Evolutionary conservation across 1,140 invertebrate genomes (phyloP).

Genomic region (Drosophila bocqueti): DNA sequence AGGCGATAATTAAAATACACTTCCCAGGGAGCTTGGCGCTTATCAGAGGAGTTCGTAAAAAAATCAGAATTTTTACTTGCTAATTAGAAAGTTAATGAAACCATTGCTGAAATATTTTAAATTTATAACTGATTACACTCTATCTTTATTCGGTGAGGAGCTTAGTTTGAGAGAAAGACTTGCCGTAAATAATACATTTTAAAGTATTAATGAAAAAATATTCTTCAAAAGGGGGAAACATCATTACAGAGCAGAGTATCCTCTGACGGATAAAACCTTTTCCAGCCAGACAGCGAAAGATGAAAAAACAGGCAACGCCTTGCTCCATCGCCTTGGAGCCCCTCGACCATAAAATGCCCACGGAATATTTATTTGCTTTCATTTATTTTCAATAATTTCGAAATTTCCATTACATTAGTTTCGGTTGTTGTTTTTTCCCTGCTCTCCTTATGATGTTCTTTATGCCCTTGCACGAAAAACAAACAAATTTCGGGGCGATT

Average conservation of each 20-base stretch:
- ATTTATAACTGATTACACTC: background rate
- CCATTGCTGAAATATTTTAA: no score
- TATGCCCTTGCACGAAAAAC: conserved; percentile 78
- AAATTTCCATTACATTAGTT: conserved; percentile 83
- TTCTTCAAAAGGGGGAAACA: background rate
- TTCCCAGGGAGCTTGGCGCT: background rate
- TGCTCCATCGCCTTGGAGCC: conserved; percentile 56
- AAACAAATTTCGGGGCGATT: conserved; percentile 71
- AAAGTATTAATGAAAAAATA: background rate
- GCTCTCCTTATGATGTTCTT: conserved; percentile 61
- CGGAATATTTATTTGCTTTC: conserved; percentile 81
- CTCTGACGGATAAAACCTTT: conserved; percentile 16
- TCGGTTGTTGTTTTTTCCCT: conserved; percentile 45
- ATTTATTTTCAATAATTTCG: conserved; percentile 83
- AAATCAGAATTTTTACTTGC: no score
- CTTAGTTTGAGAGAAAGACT: background rate
- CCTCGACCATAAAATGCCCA: conserved; percentile 60
- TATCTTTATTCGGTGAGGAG: fast-evolving
- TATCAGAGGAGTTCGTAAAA: background rate
- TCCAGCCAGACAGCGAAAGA: conserved; percentile 27
- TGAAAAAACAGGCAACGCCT: conserved; percentile 53
- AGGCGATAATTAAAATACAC: conserved; percentile 48
- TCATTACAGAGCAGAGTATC: conserved; percentile 2
- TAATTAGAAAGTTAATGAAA: no score
- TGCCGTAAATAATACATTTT: background rate